Evolutionary conservation across 2,888 invertebrate species (phyloP), one percentile per base, ranked within the genome.

Genomic region (Dinocampus coccinellae): DNA sequence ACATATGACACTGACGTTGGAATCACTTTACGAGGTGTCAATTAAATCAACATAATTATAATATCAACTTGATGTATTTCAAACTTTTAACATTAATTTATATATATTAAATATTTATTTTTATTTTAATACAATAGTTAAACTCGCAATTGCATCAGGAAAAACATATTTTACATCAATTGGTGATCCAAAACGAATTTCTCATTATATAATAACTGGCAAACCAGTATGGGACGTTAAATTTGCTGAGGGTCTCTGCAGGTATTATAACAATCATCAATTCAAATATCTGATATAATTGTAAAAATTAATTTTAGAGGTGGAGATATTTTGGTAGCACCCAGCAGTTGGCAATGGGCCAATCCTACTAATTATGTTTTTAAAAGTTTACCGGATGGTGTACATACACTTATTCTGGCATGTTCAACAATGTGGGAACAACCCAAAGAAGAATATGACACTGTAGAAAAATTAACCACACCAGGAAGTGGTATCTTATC

Each of bases 131-230:
- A 63, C 47, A 47, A 47, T 79, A 91, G 92, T 92, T 0, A 92
- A 92, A 88, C 85, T 92, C 55, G 91, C 92, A 0, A 91, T 92
- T 76, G 89, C 92, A 3, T 91, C 91, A 7, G 92, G 92, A 0
- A 85, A 88, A 61, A 88, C 89, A 9, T 87, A 89, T 58, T 92
- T 92, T 80, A 90, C 91, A 0, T 87, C 91, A 6, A 90, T 92
- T 70, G 91, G 91, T 1, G 86, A 90, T 58, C 82, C 84, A 0
- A 79, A 84, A 24, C 85, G 82, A 2, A 88, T 88, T 70, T 89
- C 91, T 0, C 89, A 91, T 82, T 92, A 91, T 81, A 89, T 92
- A 2, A 88, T 92, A 34, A 89, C 91, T 4, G 92, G 92, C 0
- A 89, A 90, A 76, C 91, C 92, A 0, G 90, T 92, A 10, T 90